Evolutionary conservation across 1,140 invertebrate species (phyloP), one percentile per base, ranked within the genome.

Genomic region (Pseudobourletiella spinata): DNA sequence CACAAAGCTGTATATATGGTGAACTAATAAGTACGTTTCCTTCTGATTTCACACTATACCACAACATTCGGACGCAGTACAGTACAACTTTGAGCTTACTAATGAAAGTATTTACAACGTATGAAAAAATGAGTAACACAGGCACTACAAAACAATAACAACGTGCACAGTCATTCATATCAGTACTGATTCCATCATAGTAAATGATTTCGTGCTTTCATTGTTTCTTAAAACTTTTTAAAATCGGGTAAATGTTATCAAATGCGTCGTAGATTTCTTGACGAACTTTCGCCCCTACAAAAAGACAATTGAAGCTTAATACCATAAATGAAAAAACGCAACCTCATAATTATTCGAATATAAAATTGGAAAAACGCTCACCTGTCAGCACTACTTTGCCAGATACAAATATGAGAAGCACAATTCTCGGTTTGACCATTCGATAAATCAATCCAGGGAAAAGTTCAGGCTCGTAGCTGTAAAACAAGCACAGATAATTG

Each of bases 201-300:
- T n/a, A n/a, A n/a, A n/a, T n/a, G n/a, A n/a, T n/a, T n/a, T n/a
- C n/a, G n/a, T n/a, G n/a, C n/a, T 54, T 22, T 54, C 74, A 90
- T 74, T 90, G 86, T 73, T 99, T 99, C 74, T 96, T 95, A 75
- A 99, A 99, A 76, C 93, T 94, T 77, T 98, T 98, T 63, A 99
- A 78, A 75, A 99, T 99, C 29, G 97, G 97, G 80, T 98, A 99
- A 74, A 99, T 99, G 75, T 97, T 97, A 74, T 98, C 94, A 81
- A 99, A 99, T 2, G 97, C 97, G 79, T 99, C 95, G 77, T 99
- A 97, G 65, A 99, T 99, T 81, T 99, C 95, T 78, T 88, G 84
- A 67, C 95, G 80, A 15, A 97, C 89, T 84, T 99, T 99, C 32
- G 96, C 97, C 71, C 97, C 96, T 89, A 78, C 66, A 80, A 80